These are phyloP conservation scores for Abrostola tripartita DNA, from an alignment of 2,888 invertebrate species.

Conservation along the genomic window DNA sequence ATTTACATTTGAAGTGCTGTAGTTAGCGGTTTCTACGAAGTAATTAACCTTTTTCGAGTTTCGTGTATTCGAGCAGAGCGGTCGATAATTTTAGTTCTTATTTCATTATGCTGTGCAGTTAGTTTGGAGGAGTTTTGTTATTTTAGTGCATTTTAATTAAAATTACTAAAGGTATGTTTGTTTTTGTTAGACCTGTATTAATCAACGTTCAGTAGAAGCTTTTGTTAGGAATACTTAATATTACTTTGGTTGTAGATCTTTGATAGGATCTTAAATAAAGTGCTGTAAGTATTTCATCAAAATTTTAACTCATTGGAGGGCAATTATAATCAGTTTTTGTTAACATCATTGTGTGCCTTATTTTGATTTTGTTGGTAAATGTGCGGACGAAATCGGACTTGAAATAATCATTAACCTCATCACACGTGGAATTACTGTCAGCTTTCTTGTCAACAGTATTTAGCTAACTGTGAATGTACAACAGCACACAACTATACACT, in stretches of 20 bases:
- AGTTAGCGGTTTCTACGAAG: constrained; percentile 29
- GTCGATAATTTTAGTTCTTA: constrained; percentile 15
- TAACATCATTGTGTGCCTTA: too few species aligned
- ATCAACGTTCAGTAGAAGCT: not conserved
- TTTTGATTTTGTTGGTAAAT: too few species aligned
- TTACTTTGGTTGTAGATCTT: too few species aligned
- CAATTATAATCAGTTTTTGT: too few species aligned
- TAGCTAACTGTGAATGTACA: too few species aligned
- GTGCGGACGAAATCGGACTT: too few species aligned
- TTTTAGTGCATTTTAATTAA: constrained; percentile 14
- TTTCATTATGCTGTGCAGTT: constrained; percentile 11
- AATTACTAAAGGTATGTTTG: not conserved
- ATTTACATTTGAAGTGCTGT: constrained; percentile 37
- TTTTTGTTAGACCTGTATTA: not conserved
- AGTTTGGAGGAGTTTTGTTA: not conserved
- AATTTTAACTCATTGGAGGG: too few species aligned
- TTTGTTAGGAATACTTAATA: not conserved
- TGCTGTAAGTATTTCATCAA: too few species aligned
- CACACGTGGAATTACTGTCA: too few species aligned
- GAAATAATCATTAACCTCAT: too few species aligned
- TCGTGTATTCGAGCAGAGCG: constrained; percentile 5
- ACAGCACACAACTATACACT: not conserved
- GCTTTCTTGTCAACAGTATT: too few species aligned
- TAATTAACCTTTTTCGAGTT: constrained; percentile 26
- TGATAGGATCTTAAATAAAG: too few species aligned